phyloP scores from a whole-genome alignment of 2,113 vertebrate species.

The Ondatra zibethicus region DNA sequence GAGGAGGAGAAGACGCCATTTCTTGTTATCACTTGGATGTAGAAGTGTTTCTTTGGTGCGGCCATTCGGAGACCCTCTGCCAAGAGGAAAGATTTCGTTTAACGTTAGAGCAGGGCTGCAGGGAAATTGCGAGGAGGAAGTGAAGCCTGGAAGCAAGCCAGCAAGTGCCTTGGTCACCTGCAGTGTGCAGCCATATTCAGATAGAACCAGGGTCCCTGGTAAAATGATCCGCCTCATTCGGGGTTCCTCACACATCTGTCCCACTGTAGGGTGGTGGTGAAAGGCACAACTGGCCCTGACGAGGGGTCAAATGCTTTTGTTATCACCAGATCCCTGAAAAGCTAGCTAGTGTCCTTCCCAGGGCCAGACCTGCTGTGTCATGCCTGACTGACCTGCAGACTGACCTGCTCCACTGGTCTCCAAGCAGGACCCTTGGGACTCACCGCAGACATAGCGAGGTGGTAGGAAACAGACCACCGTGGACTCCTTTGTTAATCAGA shows the following conservation, averaged over 20 bases:
- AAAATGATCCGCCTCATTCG: background rate
- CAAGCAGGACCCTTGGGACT: background rate
- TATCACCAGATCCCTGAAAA: background rate
- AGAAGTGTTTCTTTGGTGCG: background rate
- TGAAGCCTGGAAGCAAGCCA: background rate
- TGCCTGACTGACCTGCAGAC: background rate
- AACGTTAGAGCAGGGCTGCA: background rate
- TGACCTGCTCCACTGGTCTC: background rate
- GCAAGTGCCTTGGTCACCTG: background rate
- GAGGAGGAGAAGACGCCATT: background rate
- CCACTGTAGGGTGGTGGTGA: too few relatives aligned
- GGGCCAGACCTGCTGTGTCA: background rate
- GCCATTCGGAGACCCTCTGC: background rate
- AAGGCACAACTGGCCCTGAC: background rate
- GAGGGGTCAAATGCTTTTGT: background rate
- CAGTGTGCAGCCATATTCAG: background rate
- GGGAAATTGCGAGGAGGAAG: constrained; percentile 5
- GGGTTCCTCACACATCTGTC: background rate
- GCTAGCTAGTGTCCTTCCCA: background rate
- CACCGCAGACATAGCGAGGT: background rate
- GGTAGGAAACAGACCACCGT: background rate
- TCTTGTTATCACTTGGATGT: background rate
- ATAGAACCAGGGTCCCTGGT: background rate
- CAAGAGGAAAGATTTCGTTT: background rate
- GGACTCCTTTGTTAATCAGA: background rate